Conservation (phyloP, 2,113 vertebrate genomes). For the Oncorhynchus masou region DNA sequence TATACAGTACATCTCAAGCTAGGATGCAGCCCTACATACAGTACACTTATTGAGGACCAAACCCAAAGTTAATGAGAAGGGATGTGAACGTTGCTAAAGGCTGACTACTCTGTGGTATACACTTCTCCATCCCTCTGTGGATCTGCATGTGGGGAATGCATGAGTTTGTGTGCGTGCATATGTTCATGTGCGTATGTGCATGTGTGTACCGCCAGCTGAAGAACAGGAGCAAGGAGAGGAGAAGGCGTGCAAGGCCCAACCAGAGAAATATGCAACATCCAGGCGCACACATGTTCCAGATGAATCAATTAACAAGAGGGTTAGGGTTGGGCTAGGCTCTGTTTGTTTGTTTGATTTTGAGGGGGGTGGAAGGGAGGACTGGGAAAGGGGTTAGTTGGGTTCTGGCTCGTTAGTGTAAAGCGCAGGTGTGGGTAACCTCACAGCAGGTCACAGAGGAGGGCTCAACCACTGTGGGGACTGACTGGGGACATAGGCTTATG, state of each 20-base stretch:
- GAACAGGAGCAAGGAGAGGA: conserved; percentile 26
- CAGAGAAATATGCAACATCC: conserved; percentile 18
- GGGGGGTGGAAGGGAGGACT: conserved; percentile 13
- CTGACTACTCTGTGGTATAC: background rate
- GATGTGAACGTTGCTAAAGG: background rate
- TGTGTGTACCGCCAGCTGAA: too few relatives aligned
- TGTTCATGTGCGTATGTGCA: too few relatives aligned
- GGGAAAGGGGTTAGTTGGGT: conserved; percentile 37
- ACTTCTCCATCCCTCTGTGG: background rate
- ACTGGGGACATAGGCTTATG: background rate
- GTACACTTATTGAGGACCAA: background rate
- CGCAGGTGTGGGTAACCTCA: conserved; percentile 72
- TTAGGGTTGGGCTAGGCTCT: conserved; percentile 40
- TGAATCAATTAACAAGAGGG: conserved; percentile 36
- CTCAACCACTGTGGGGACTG: background rate
- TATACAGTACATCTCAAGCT: background rate
- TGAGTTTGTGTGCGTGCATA: too few relatives aligned
- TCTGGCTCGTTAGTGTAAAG: conserved; percentile 46
- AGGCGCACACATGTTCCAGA: conserved; percentile 36
- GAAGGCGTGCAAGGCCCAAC: conserved; percentile 4
- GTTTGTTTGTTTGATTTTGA: conserved; percentile 58
- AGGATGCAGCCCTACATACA: background rate
- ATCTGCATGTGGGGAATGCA: conserved; percentile 1
- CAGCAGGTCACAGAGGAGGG: conserved; percentile 44
- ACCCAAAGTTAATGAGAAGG: background rate